Base-by-base conservation (phyloP, 2,113 vertebrate genomes). In the Aspidoscelis tigris region DNA sequence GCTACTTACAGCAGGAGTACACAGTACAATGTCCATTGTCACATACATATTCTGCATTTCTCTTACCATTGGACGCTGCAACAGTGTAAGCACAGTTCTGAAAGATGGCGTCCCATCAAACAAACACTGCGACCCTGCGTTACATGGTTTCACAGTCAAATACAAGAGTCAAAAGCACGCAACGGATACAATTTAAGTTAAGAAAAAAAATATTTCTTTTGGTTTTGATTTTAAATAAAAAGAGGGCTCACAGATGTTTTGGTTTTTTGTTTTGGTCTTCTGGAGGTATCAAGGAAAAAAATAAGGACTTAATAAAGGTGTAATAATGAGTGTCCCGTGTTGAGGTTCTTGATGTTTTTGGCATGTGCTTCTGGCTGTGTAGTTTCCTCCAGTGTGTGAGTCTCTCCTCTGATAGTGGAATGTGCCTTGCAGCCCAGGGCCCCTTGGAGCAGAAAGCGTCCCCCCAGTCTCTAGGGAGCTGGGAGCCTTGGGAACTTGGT, bases 101-200 rank as follows among this genome's bases (percentile, higher is more conserved):
- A 97, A 97, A 96, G 96, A 96, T 96, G 96, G 96, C 96, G 97
- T 96, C 97, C 96, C 97, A 97, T 96, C 97, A 97, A 96, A 96
- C 97, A 97, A 95, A 97, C 97, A 97, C 97, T 97, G 96, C 97
- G 97, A 96, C 98, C 98, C 98, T 98, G 98, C 96, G 98, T 98
- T 97, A 98, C 97, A 98, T 92, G 97, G 97, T 96, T 96, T 97
- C 96, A 98, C 94, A 97, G 97, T 97, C 95, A 95, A 95, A 97
- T 96, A 96, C 94, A 96, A 96, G 33, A 33, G 89, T 94, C 89
- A 94, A 87, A 93, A 64, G 92, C 53, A 95, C 83, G 88, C 83
- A 93, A 92, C 92, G 84, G 92, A 89, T 91, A 95, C 92, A 95
- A 90, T 76, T 87, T 88, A 87, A 89, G 88, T 83, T 68, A 94